A percentile compares a stretch with the other conserved stretches of the same genome.
These are phyloP conservation scores for Dicranocentrus wangi DNA, from an alignment of 2,888 invertebrate genomes.

Conservation along the genomic window DNA sequence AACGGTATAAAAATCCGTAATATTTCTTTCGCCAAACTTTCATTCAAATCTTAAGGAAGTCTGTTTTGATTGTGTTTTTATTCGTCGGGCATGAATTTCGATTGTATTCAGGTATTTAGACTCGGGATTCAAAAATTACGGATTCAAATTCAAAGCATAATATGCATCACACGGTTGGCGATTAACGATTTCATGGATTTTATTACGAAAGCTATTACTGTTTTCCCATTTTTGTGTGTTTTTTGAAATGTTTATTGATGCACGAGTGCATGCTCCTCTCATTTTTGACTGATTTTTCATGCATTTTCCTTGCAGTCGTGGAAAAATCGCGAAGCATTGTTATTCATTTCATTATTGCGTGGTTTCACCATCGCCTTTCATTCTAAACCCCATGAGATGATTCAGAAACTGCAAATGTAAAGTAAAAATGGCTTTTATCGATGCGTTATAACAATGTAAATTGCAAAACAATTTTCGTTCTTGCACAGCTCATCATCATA, in stretches of 20 bases:
- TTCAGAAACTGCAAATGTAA: neutral
- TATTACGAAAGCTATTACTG: conserved; percentile 18
- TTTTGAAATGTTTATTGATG: conserved; percentile 11
- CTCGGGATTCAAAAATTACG: neutral
- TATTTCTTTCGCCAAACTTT: neutral
- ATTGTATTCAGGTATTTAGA: no score
- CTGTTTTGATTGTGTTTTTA: neutral
- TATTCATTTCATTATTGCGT: neutral
- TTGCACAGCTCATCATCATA: conserved; percentile 8
- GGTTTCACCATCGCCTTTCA: conserved; percentile 19
- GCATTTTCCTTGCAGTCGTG: neutral
- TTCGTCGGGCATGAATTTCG: no score
- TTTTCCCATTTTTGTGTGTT: neutral
- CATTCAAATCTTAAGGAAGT: conserved; percentile 12
- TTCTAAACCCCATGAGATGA: conserved; percentile 14
- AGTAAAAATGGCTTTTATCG: conserved; percentile 4
- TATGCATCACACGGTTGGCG: neutral
- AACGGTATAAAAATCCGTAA: neutral
- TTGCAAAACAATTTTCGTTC: conserved; percentile 18
- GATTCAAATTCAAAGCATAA: conserved; percentile 3
- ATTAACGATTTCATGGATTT: conserved; percentile 2
- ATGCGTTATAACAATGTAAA: neutral
- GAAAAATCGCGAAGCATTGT: neutral
- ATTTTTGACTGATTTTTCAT: conserved; percentile 11
- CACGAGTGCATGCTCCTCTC: conserved; percentile 12